Percentiles rank a stretch among this genome's conserved stretches.
These are phyloP conservation scores for Cheirogaleus major DNA, from an alignment of 2,797 vertebrate genomes.

Conservation along the genomic window DNA sequence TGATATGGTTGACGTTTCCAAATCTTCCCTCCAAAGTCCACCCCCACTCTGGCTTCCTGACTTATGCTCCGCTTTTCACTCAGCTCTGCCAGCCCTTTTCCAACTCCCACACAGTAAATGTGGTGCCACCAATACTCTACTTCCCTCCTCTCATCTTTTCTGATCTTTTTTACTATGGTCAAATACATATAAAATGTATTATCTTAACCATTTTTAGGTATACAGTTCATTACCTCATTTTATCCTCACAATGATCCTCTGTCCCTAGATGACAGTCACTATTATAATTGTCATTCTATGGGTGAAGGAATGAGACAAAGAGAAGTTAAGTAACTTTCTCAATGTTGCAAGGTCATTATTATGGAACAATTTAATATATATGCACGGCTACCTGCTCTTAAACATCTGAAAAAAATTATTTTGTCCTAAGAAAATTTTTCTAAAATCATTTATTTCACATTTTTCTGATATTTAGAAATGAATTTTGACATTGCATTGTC, in stretches of 20 bases:
- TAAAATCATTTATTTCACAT: constrained; percentile 8
- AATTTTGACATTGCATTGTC: not conserved
- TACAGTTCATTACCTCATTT: not conserved
- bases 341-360: not conserved
- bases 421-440: not conserved
- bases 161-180: not conserved
- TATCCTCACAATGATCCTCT: not conserved
- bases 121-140: not conserved
- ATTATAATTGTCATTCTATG: not conserved
- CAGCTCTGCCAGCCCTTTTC: not conserved
- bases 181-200: not conserved
- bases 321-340: not conserved
- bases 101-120: not conserved
- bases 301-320: not conserved
- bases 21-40: not conserved
- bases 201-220: not conserved
- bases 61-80: not conserved
- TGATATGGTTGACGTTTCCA: not conserved
- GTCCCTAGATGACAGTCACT: not conserved
- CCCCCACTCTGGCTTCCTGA: not conserved
- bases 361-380: not conserved
- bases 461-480: constrained; percentile 7
- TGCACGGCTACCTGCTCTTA: not conserved
- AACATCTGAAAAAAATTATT: not conserved
- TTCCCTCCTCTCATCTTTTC: not conserved